phyloP scores from a whole-genome alignment of 1,140 invertebrate genomes.

The Drosophila neocordata region DNA sequence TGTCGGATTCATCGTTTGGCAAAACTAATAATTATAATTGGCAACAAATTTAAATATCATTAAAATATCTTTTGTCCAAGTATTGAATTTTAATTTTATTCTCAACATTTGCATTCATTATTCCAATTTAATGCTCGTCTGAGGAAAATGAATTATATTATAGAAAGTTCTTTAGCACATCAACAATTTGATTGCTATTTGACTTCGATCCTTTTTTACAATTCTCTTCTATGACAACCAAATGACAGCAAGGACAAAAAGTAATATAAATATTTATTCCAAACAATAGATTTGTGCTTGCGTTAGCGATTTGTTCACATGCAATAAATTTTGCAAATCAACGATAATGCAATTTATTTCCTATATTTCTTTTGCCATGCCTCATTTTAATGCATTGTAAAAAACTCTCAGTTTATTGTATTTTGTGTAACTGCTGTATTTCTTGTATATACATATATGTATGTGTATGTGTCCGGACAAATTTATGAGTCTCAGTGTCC shows the following conservation, averaged over 20 bases:
- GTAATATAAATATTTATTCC: slow-evolving; percentile 12
- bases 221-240: slow-evolving; percentile 30
- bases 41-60: too few species aligned
- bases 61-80: too few species aligned
- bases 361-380: slow-evolving; percentile 36
- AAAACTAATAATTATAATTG: too few species aligned
- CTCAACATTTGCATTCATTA: slow-evolving; percentile 11
- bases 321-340: slow-evolving; percentile 74
- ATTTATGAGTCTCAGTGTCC: slow-evolving; percentile 50
- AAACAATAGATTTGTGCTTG: slow-evolving; percentile 70
- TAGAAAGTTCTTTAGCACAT: slow-evolving; percentile 33
- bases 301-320: slow-evolving; percentile 70
- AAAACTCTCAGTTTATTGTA: slow-evolving; percentile 51
- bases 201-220: slow-evolving; percentile 44
- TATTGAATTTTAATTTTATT: too few species aligned
- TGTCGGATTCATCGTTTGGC: too few species aligned
- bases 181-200: slow-evolving; percentile 62
- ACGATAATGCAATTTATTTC: slow-evolving; percentile 76
- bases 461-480: not conserved
- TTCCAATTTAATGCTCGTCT: slow-evolving; percentile 36
- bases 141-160: slow-evolving; percentile 54
- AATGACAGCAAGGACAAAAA: slow-evolving; percentile 29
- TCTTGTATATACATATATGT: slow-evolving; percentile 5
- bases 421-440: slow-evolving; percentile 11
- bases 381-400: slow-evolving; percentile 35